These are phyloP conservation scores for Cephus pygmeus DNA, from an alignment of 2,888 invertebrate genomes.

Conservation along the genomic window DNA sequence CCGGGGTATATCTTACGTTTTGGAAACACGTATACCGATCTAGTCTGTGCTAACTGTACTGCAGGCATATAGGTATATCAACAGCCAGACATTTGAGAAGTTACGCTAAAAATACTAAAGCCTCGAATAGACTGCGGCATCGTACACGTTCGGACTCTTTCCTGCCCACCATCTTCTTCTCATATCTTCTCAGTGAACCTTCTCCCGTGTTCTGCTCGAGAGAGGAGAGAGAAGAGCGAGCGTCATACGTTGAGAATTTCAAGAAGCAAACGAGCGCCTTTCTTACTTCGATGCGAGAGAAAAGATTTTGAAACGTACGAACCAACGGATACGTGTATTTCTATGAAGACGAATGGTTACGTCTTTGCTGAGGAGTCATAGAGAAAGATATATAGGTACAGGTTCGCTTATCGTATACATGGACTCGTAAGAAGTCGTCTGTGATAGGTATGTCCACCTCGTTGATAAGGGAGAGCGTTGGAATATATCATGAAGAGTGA, in stretches of 20 bases:
- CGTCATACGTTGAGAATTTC: not conserved
- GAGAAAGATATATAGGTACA: not conserved
- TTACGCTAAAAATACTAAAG: constrained; percentile 11
- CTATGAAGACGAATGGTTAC: not conserved
- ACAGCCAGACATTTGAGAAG: constrained; percentile 3
- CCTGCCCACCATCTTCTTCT: not conserved
- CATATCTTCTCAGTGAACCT: not conserved
- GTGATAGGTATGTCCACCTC: not conserved
- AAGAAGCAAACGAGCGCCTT: not conserved
- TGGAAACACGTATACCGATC: not conserved
- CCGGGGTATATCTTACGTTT: not conserved
- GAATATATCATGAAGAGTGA: not conserved
- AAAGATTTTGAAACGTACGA: not conserved
- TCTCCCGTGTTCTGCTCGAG: not conserved
- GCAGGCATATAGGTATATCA: not conserved
- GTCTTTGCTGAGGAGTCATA: not conserved
- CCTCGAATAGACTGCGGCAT: constrained; percentile 5
- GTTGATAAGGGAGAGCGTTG: not conserved
- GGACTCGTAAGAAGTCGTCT: not conserved
- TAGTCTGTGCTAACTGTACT: not conserved
- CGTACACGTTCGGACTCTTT: not conserved
- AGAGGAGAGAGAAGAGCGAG: not conserved
- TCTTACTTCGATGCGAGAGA: not conserved
- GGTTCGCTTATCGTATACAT: not conserved
- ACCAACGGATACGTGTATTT: not conserved